A percentile compares a stretch with the other conserved stretches of the same genome.
Evolutionary conservation across 2,113 vertebrate species (phyloP).

Genomic region (Eulacestoma nigropectus): DNA sequence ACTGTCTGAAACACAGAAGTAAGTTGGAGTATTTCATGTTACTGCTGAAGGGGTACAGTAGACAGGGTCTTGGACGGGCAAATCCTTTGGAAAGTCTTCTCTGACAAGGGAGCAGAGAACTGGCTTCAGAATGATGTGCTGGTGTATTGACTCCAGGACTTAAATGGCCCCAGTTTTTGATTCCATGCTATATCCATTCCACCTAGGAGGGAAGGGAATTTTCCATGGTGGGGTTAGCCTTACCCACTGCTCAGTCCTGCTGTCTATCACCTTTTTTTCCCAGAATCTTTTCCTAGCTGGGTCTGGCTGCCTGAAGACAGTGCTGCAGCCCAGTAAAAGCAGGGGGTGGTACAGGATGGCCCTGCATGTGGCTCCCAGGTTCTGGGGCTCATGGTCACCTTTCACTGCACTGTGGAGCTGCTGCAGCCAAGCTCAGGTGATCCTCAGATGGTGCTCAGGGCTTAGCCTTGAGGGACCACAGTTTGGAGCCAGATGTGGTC

Average conservation of each 20-base stretch:
- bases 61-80: neutral
- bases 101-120: neutral
- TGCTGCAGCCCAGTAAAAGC: neutral
- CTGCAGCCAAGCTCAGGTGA: neutral
- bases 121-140: neutral
- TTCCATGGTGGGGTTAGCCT: accelerated
- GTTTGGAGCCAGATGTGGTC: neutral
- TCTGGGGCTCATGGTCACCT: neutral
- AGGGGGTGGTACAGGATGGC: neutral
- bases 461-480: neutral
- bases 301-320: neutral
- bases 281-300: neutral
- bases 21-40: constrained; percentile 31
- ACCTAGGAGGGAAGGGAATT: neutral
- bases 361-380: neutral
- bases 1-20: constrained; percentile 79
- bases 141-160: neutral
- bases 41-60: neutral
- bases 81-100: neutral
- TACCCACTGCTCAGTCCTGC: neutral
- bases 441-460: neutral
- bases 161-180: neutral
- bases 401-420: neutral
- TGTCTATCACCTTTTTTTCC: neutral
- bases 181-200: neutral